A percentile compares a stretch with the other conserved stretches of the same genome.
phyloP scores from a whole-genome alignment of 1,140 invertebrate species.

The Zaprionus camerounensis region DNA sequence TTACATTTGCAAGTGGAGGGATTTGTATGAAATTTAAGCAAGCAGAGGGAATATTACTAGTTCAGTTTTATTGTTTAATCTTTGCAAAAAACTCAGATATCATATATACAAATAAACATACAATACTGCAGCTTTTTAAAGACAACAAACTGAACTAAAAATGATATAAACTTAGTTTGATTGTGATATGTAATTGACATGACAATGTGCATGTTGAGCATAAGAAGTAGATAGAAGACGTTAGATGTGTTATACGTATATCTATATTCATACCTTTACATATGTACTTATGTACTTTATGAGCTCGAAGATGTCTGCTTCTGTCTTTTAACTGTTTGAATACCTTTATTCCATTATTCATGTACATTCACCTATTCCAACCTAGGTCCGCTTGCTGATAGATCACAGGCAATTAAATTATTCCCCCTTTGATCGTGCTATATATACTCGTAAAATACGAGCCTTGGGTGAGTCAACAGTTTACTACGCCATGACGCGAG shows the following conservation, averaged over 20 bases:
- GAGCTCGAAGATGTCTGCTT: background rate
- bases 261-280: too few relatives aligned
- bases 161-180: background rate
- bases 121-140: background rate
- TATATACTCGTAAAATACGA: slow-evolving; percentile 20
- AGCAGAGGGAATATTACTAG: background rate
- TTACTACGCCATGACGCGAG: slow-evolving; percentile 31
- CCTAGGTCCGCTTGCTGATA: slow-evolving; percentile 13
- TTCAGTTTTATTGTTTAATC: background rate
- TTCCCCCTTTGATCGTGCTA: slow-evolving; percentile 1
- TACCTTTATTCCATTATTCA: background rate
- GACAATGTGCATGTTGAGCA: background rate
- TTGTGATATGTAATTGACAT: background rate
- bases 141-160: background rate
- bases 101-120: background rate
- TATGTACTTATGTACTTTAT: background rate
- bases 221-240: background rate
- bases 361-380: background rate
- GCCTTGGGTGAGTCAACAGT: slow-evolving; percentile 7
- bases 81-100: background rate
- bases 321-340: background rate
- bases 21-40: background rate
- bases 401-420: background rate
- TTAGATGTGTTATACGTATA: too few relatives aligned
- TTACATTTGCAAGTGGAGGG: background rate